A percentile compares a stretch with the other conserved stretches of the same genome.
Conservation (phyloP, 1,140 invertebrate species). For the Aleiodes sp. region DNA sequence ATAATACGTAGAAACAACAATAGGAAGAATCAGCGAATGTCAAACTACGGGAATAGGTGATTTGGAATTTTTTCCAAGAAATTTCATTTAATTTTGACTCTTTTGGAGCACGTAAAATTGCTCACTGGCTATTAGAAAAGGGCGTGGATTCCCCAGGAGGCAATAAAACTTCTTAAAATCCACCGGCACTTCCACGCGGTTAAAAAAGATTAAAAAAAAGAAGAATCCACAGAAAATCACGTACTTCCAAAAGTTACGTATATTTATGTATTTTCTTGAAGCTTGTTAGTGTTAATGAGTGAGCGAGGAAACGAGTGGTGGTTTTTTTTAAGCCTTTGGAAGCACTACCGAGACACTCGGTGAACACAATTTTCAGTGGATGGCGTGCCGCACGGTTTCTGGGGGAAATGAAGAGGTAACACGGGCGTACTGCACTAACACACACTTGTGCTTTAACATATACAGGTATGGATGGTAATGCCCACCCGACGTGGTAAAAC, state of each 20-base stretch:
- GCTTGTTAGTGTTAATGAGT: constrained; percentile 2
- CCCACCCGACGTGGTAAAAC: neutral
- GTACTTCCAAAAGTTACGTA: neutral
- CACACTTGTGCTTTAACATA: neutral
- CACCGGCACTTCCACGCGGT: neutral
- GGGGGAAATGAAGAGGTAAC: constrained; percentile 21
- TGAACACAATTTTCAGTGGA: constrained; percentile 15
- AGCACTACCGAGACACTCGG: neutral
- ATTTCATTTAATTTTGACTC: neutral
- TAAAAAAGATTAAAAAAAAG: neutral
- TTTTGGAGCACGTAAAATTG: neutral
- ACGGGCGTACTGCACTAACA: constrained; percentile 12
- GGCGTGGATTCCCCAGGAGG: neutral
- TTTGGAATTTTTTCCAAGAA: neutral
- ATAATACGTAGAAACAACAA: neutral
- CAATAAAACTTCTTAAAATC: neutral
- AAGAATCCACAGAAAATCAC: neutral
- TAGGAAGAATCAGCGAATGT: neutral
- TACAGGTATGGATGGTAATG: neutral
- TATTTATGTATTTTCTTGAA: neutral
- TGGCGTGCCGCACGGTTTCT: constrained; percentile 32
- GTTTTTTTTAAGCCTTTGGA: neutral
- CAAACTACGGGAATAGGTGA: neutral
- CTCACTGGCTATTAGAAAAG: neutral
- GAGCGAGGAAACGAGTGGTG: neutral